Percentiles rank a stretch among this genome's conserved stretches.
These are phyloP conservation scores for Lasiurus borealis DNA, from an alignment of 2,113 vertebrate genomes.

Conservation along the genomic window DNA sequence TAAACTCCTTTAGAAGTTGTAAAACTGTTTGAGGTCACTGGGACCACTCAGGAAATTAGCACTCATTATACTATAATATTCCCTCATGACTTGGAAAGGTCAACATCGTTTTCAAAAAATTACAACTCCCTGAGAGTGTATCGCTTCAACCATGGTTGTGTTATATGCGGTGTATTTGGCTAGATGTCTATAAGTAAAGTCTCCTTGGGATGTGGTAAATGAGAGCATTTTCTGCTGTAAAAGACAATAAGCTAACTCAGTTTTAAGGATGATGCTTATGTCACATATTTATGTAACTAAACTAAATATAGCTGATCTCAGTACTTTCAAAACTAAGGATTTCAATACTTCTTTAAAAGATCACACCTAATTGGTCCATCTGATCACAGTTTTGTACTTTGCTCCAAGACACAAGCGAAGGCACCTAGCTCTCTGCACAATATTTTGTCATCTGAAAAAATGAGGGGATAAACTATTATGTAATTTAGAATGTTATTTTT, in stretches of 20 bases:
- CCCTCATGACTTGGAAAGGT: conserved; percentile 67
- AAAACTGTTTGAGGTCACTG: conserved; percentile 64
- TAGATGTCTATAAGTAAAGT: conserved; percentile 20
- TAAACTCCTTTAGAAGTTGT: conserved; percentile 48
- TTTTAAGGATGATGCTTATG: neutral
- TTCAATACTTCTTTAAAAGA: neutral
- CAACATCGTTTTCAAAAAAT: conserved; percentile 64
- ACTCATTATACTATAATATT: conserved; percentile 68
- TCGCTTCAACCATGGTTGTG: neutral
- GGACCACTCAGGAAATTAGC: conserved; percentile 75
- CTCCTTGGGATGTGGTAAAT: neutral
- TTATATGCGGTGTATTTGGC: conserved; percentile 25
- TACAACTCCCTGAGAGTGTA: neutral
- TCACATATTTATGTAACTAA: neutral
- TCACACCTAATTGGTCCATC: neutral
- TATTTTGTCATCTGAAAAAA: neutral
- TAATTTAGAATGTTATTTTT: neutral
- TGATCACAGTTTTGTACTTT: neutral
- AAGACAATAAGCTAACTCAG: neutral
- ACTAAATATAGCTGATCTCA: neutral
- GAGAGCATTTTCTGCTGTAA: neutral
- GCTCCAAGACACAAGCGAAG: neutral
- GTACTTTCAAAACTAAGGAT: neutral
- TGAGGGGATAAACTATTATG: neutral
- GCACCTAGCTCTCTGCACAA: neutral